Conservation (phyloP, 2,888 invertebrate species). For the Aproaerema taeniolella region DNA sequence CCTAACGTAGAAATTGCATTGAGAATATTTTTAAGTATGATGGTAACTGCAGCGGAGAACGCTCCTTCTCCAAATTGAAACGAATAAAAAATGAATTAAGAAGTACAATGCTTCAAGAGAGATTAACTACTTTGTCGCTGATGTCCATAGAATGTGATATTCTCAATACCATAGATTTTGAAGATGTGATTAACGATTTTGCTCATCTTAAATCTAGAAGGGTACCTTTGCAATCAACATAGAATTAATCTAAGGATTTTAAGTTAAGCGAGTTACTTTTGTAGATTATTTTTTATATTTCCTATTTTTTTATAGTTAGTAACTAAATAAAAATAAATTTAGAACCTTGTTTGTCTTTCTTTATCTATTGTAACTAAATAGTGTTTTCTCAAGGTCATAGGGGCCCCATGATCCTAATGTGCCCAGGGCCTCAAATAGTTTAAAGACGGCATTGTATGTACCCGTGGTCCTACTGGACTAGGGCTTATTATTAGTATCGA, state of each 20-base stretch:
- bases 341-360: constrained; percentile 13
- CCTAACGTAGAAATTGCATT: constrained; percentile 29
- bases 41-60: constrained; percentile 27
- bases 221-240: constrained; percentile 17
- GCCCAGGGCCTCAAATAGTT: constrained; percentile 18
- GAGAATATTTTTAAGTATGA: constrained; percentile 26
- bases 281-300: constrained; percentile 10
- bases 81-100: constrained; percentile 28
- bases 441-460: constrained; percentile 20
- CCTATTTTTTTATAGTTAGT: constrained; percentile 10
- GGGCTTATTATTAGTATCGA: too few relatives aligned
- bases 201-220: constrained; percentile 19
- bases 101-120: constrained; percentile 26
- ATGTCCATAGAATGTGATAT: constrained; percentile 29
- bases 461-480: too few relatives aligned
- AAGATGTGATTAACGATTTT: constrained; percentile 28
- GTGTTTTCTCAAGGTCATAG: constrained; percentile 17
- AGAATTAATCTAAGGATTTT: constrained; percentile 7
- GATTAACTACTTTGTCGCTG: constrained; percentile 23
- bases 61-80: constrained; percentile 23
- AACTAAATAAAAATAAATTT: constrained; percentile 14
- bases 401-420: constrained; percentile 17
- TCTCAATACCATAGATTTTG: constrained; percentile 26
- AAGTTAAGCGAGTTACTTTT: constrained; percentile 14
- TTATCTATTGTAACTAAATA: constrained; percentile 12